Conservation (phyloP, 2,113 vertebrate species). For the Actenoides lindsayi region DNA sequence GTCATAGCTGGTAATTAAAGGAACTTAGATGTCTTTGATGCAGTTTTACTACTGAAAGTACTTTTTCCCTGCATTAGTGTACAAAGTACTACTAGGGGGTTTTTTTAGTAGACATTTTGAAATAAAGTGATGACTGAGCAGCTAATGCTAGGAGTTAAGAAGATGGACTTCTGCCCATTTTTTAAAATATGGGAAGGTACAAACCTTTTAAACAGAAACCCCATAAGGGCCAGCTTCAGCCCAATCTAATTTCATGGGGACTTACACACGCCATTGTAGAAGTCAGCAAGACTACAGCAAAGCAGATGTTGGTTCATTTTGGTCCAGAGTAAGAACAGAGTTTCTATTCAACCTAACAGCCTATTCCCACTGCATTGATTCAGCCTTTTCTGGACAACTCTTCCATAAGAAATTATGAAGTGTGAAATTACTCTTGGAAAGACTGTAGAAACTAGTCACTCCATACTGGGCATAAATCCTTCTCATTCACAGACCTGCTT, state of each 20-base stretch:
- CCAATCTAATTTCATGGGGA: background rate
- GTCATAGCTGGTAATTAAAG: background rate
- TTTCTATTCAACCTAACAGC: background rate
- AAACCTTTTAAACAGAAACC: background rate
- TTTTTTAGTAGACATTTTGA: background rate
- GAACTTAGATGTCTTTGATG: background rate
- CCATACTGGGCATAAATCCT: background rate
- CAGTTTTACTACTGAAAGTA: background rate
- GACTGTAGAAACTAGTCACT: background rate
- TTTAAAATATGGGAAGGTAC: background rate
- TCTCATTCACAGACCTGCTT: background rate
- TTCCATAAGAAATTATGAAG: background rate
- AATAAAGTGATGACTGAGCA: background rate
- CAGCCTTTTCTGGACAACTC: background rate
- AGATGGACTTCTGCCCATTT: background rate
- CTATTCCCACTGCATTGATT: background rate
- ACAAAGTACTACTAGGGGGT: background rate
- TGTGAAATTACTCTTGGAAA: conserved; percentile 27
- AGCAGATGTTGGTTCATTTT: background rate
- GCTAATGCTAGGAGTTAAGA: background rate
- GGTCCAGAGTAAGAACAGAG: background rate
- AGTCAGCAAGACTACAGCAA: background rate
- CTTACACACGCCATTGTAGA: background rate
- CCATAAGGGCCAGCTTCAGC: background rate
- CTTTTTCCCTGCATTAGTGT: background rate